Evolutionary conservation across 2,113 vertebrate genomes (phyloP), one percentile per base, ranked within the genome.

Genomic region (Pachycephala philippinensis): DNA sequence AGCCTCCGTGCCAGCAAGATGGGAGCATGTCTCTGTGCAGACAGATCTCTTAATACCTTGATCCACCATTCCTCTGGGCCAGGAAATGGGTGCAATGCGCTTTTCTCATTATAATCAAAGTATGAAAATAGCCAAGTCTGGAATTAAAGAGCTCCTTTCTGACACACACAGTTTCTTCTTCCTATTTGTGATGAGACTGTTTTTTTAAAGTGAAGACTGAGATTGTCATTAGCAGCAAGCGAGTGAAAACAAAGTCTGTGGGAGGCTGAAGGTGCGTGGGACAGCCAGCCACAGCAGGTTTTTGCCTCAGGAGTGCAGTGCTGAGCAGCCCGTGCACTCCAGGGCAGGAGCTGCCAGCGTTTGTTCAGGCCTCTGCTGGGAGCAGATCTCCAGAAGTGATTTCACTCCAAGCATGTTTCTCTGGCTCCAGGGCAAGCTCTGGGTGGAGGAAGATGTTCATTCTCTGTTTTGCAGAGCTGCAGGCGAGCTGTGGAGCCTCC

Each of bases 1-100:
- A 12, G 83, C 59, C 45, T 74, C 90, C 61, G 49, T 89, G 96
- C 95, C 97, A 97, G 93, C 82, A 87, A 89, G 97, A 94, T 86
- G 72, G 92, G 87, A 86, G 64, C 71, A 9, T 31, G 81, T 76
- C 70, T 83, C 35, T 47, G 19, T 68, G 75, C 69, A 84, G 85
- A 80, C 68, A 84, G 56, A 74, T 63, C 78, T 90, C 78, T 93
- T 82, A 57, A 88, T 75, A 71, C 54, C 52, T 89, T 88, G 49
- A 91, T 64, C 68, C 56, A 64, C 57, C 52, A 22, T 54, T 70
- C 31, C 71, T 82, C 9, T 56, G 72, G 82, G 70, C 89, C 61
- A 79, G 87, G 60, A 89, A 94, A 80, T 2, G 31, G 20, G 33
- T 63, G 42, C 89, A 72, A 63, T 80, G 42, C 1, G 4, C 53